Evolutionary conservation across 2,888 invertebrate species (phyloP).

Genomic region (Oegoconia quadripuncta): DNA sequence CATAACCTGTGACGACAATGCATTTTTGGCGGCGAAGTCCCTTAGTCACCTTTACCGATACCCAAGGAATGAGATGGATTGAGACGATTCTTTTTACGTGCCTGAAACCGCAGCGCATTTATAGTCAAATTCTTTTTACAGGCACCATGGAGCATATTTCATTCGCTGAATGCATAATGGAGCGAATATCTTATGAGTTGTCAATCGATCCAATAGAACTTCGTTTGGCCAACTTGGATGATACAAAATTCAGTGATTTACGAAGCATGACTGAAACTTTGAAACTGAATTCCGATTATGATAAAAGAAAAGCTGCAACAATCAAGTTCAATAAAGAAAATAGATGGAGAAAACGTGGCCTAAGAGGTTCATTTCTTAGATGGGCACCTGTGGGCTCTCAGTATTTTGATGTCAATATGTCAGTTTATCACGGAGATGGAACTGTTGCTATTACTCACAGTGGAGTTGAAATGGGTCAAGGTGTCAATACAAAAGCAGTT

Average conservation of each 20-base stretch:
- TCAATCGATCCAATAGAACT: conserved; percentile 77
- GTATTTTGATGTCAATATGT: conserved; percentile 67
- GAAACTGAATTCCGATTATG: conserved; percentile 57
- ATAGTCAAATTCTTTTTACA: conserved; percentile 7
- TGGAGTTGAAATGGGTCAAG: conserved; percentile 86
- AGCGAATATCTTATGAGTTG: conserved; percentile 74
- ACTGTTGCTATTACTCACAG: conserved; percentile 82
- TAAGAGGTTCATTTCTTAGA: conserved; percentile 54
- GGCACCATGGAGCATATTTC: conserved; percentile 31
- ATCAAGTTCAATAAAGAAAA: conserved; percentile 78
- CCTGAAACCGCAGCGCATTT: no score
- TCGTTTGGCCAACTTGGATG: conserved; percentile 38
- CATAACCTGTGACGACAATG: no score
- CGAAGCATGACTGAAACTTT: conserved; percentile 60
- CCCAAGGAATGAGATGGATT: no score
- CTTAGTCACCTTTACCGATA: no score
- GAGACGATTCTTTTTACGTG: no score
- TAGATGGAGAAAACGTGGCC: conserved; percentile 84
- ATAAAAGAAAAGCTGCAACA: conserved; percentile 51
- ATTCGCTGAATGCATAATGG: conserved; percentile 76
- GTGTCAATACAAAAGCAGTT: conserved; percentile 86
- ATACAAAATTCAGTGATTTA: conserved; percentile 48
- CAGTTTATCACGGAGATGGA: conserved; percentile 83
- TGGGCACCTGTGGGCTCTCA: conserved; percentile 77
- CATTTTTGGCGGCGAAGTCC: no score